Evolutionary conservation across 2,888 invertebrate species (phyloP).

Genomic region (Cosmia trapezina): DNA sequence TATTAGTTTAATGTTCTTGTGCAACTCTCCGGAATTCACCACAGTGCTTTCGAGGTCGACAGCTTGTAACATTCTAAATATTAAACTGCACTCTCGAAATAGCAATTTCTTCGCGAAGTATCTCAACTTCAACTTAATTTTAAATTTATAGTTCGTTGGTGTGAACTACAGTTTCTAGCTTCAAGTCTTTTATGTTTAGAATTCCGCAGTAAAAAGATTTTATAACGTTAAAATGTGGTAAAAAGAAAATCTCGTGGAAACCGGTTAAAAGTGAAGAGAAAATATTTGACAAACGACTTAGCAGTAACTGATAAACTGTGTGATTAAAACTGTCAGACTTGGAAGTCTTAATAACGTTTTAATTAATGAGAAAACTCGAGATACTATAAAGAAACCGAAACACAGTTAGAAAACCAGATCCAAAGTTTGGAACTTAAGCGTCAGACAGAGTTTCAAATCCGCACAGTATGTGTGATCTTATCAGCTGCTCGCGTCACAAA

Average conservation of each 20-base stretch:
- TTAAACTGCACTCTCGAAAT: slow-evolving; percentile 66
- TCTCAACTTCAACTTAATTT: slow-evolving; percentile 66
- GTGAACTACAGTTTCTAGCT: slow-evolving; percentile 64
- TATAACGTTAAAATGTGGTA: slow-evolving; percentile 18
- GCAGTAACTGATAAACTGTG: neutral
- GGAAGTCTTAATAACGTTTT: neutral
- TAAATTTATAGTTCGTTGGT: slow-evolving; percentile 65
- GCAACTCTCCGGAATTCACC: slow-evolving; percentile 31
- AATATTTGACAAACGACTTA: slow-evolving; percentile 4
- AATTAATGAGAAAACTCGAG: slow-evolving; percentile 31
- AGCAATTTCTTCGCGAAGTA: slow-evolving; percentile 62
- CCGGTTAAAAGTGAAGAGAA: neutral
- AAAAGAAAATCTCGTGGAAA: slow-evolving; percentile 1
- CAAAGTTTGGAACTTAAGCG: slow-evolving; percentile 31
- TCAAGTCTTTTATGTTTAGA: slow-evolving; percentile 43
- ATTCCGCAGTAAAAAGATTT: slow-evolving; percentile 35
- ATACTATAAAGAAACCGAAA: slow-evolving; percentile 17
- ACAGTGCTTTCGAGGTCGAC: slow-evolving; percentile 62
- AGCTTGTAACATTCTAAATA: slow-evolving; percentile 68
- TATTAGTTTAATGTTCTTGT: slow-evolving; percentile 56
- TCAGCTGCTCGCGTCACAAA: slow-evolving; percentile 34
- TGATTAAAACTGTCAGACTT: neutral
- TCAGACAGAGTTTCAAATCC: slow-evolving; percentile 40
- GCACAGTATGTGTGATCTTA: slow-evolving; percentile 56
- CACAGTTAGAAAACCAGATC: slow-evolving; percentile 19